Base-by-base conservation (phyloP, 2,113 vertebrate genomes). In the Daubentonia madagascariensis region DNA sequence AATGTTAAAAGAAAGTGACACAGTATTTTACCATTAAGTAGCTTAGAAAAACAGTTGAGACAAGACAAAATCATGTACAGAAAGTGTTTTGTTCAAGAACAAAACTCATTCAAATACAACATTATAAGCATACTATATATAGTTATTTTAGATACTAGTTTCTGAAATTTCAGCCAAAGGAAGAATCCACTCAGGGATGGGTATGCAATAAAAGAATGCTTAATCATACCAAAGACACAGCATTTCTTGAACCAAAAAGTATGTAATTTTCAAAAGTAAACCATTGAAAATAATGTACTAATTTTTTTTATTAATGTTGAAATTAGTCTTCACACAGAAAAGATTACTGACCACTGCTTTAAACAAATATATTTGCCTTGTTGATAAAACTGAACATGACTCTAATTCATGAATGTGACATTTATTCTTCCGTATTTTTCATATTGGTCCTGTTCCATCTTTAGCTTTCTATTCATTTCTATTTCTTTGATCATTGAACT, bases 241-340 rank as follows among this genome's bases (percentile, higher is more conserved):
- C 37, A 94, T 63, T 89, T 89, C 52, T 52, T 92, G 20, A 75
- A 28, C 25, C 50, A 8, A 37, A 83, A 72, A 40, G 12, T 32
- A 94, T 79, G 16, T n/a, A 79, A 12, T 78, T 96, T 87, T 72
- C 25, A 76, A 90, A 81, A 89, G 76, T 23, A 79, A 96, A n/a
- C 57, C 78, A 54, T 1, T 72, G 57, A 78, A 91, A 70, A 63
- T 52, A 81, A 87, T 61, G 50, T 40, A 83, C 50, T 59, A 40
- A 67, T 70, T 43, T 76, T 70, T 63, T 18, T 61, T 59, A 88
- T 59, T 75, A 97, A 93, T 6, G 1, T 72, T 22, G 40, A 96
- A 93, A 90, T 65, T 93, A 67, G 32, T 8, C 57, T 52, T 85
- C 32, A 92, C 37, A 76, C 28, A 86, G 37, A 81, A 96, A 89